phyloP scores from a whole-genome alignment of 2,113 vertebrate genomes.

The Seriola aureovittata region DNA sequence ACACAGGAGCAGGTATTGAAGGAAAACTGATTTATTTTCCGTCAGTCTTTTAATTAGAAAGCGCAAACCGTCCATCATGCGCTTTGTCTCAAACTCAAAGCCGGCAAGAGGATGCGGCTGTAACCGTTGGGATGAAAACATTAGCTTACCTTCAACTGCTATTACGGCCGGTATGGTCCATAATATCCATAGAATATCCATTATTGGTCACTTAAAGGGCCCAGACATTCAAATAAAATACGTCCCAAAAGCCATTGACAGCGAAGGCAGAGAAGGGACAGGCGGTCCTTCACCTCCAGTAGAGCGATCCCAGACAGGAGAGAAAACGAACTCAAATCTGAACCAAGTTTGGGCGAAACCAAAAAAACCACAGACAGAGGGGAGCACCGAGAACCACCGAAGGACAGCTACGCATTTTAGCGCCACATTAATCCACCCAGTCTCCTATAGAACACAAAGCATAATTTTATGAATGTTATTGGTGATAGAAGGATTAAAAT shows the following conservation, averaged over 20 bases:
- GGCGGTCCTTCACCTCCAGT: constrained; percentile 80
- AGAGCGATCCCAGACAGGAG: constrained; percentile 79
- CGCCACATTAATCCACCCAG: accelerated
- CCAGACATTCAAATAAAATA: constrained; percentile 85
- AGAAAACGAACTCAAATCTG: constrained; percentile 81
- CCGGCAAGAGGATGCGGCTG: constrained; percentile 74
- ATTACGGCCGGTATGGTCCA: constrained; percentile 85
- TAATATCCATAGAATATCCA: constrained; percentile 90
- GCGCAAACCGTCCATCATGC: constrained; percentile 20
- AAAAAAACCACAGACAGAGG: constrained; percentile 82
- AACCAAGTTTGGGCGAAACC: constrained; percentile 86
- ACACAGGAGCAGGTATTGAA: background rate
- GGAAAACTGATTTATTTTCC: background rate
- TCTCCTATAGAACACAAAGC: accelerated
- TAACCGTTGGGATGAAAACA: constrained; percentile 44
- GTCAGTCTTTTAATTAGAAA: background rate
- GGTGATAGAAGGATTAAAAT: accelerated
- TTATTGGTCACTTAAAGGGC: constrained; percentile 80
- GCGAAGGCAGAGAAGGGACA: constrained; percentile 76
- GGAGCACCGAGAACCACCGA: constrained; percentile 43
- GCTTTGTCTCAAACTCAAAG: constrained; percentile 73
- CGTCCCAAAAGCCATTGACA: constrained; percentile 86
- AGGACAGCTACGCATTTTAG: background rate
- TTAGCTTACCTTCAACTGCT: constrained; percentile 87
- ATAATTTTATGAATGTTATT: accelerated